Base-by-base conservation (phyloP, 2,888 invertebrate species). In the Chloroclysta siterata region DNA sequence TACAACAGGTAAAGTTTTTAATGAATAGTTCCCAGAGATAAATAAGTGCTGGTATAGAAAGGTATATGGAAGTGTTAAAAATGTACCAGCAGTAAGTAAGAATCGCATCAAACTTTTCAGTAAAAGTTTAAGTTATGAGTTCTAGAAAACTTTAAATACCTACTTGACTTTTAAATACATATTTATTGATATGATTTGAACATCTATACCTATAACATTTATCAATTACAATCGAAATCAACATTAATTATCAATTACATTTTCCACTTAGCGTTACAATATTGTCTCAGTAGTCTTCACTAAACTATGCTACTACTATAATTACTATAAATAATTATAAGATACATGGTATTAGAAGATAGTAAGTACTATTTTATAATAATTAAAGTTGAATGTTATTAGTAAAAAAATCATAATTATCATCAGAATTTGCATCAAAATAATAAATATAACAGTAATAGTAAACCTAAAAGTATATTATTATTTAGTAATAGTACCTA, bases 201-300 rank as follows among this genome's bases (percentile, higher is more conserved):
- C 71, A 75, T 70, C 73, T 78, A 59, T 42, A n/a, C n/a, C n/a
- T 17, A 10, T 17, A 17, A 46, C 17, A 2, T 22, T 6, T 15
- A 44, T 8, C 8, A 39, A 11, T 39, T 39, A 39, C 36, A 39
- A 39, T 39, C 36, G 4, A 39, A 39, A 11, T 39, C 36, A 39
- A 39, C 10, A 39, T 39, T 11, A 39, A 39, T 39, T 47, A 22
- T 50, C 41, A 53, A 39, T 62, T 53, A 60, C 36, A 50, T 47
- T 42, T 60, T 60, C 14, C 44, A 14, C 66, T 66, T 71, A 70
- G 15, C 29, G 42, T 65, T 72, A 66, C 60, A 78, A 89, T 90
- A 90, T 90, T 90, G 90, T 90, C 90, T 79, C 83, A 79, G 78
- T 80, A 82, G 79, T 84, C 83, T 83, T 73, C 70, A 72, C 81